Evolutionary conservation across 1,140 invertebrate species (phyloP).

Genomic region (Panulirus ornatus): DNA sequence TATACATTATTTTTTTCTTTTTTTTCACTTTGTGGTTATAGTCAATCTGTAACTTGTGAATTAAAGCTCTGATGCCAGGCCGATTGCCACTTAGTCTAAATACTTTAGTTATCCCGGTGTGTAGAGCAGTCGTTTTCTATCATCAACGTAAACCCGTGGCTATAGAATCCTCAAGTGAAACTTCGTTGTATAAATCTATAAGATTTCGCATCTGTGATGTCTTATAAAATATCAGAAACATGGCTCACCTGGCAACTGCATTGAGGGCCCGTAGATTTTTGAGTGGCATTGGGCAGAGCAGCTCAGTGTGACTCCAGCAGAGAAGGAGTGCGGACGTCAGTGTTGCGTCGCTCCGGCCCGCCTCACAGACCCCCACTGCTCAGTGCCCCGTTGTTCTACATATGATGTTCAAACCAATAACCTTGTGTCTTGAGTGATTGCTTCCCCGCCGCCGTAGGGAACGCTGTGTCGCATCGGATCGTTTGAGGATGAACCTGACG

Average conservation of each 20-base stretch:
- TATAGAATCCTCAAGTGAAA: too few relatives aligned
- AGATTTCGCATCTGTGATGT: too few relatives aligned
- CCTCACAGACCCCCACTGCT: neutral
- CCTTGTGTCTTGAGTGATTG: neutral
- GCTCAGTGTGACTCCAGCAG: slow-evolving; percentile 21
- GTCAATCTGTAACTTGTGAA: neutral
- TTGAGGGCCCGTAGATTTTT: slow-evolving; percentile 12
- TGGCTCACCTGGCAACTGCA: too few relatives aligned
- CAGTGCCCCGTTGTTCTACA: neutral
- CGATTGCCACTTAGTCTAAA: neutral
- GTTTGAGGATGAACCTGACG: neutral
- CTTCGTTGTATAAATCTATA: too few relatives aligned
- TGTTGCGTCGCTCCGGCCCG: neutral
- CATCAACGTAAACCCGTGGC: too few relatives aligned
- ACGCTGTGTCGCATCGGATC: neutral
- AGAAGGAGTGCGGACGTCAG: neutral
- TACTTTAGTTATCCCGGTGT: neutral
- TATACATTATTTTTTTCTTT: too few relatives aligned
- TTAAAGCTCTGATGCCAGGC: neutral
- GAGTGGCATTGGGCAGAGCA: neutral
- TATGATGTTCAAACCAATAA: neutral
- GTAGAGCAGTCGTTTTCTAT: too few relatives aligned
- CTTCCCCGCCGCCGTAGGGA: neutral
- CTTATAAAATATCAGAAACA: too few relatives aligned
- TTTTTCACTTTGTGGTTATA: neutral